These are phyloP conservation scores for Pelecanus crispus DNA, from an alignment of 2,113 vertebrate genomes.

Conservation along the genomic window DNA sequence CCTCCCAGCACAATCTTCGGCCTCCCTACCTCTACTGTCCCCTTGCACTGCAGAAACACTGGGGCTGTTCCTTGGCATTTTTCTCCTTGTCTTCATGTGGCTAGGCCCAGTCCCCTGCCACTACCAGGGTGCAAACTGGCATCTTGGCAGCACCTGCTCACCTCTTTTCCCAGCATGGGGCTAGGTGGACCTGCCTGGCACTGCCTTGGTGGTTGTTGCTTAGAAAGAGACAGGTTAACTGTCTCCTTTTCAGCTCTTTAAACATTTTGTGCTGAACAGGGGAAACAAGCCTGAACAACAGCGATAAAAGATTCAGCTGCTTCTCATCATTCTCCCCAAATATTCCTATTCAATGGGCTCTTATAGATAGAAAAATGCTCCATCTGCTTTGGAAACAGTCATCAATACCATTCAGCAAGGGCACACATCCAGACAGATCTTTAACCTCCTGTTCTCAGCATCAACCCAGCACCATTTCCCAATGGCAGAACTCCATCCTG, in stretches of 20 bases:
- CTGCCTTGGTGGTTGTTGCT: not conserved
- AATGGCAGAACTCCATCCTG: not conserved
- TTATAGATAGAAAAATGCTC: not conserved
- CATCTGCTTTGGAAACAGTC: not conserved
- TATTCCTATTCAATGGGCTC: not conserved
- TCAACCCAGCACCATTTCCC: not conserved
- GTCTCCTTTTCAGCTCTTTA: not conserved
- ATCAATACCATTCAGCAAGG: not conserved
- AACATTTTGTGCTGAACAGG: not conserved
- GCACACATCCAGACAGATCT: not conserved
- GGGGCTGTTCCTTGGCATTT: not conserved
- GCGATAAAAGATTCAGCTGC: not conserved
- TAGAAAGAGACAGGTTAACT: not conserved
- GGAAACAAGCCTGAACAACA: not conserved
- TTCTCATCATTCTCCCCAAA: not conserved
- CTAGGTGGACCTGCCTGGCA: not conserved
- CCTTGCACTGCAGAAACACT: not conserved
- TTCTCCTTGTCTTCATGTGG: not conserved
- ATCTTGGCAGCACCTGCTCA: fast-evolving
- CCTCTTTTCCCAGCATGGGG: not conserved
- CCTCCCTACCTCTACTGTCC: not conserved
- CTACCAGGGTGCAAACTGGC: not conserved
- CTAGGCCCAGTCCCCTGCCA: not conserved
- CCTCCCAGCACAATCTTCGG: not conserved
- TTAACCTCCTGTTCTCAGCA: not conserved